phyloP scores from a whole-genome alignment of 2,797 vertebrate genomes.

The Poecilia velifera region DNA sequence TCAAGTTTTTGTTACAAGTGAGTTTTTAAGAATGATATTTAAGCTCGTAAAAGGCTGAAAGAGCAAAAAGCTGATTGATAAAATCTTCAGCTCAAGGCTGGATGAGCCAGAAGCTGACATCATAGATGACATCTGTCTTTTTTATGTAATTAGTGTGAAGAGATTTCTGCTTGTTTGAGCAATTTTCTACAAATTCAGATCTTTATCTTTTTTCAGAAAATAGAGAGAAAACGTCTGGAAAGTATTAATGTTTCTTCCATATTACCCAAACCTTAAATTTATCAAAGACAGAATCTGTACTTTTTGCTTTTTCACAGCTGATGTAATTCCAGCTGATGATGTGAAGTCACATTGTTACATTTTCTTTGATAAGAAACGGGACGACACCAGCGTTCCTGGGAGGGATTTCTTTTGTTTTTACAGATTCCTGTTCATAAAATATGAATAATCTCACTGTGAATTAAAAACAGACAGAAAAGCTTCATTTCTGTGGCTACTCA shows the following conservation, averaged over 20 bases:
- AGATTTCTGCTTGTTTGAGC: not conserved
- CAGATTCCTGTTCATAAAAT: not conserved
- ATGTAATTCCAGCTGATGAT: not conserved
- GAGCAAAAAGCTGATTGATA: not conserved
- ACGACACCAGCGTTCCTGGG: not conserved
- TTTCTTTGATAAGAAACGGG: not conserved
- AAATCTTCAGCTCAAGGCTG: not conserved
- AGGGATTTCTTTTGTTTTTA: not conserved
- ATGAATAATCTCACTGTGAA: not conserved
- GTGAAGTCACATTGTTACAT: not conserved
- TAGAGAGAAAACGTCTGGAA: not conserved
- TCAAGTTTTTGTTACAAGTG: not conserved
- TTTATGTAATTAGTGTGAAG: not conserved
- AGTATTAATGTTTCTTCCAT: not conserved
- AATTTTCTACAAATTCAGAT: not conserved
- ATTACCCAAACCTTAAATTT: not conserved
- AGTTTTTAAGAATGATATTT: not conserved
- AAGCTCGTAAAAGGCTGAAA: not conserved
- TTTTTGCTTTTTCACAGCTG: not conserved
- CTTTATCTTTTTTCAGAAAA: not conserved
- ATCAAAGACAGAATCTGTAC: not conserved
- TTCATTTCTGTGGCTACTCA: not conserved
- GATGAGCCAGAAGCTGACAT: not conserved
- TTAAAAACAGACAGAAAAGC: not conserved
- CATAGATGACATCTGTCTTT: not conserved